Conservation (phyloP, 2,888 invertebrate genomes). For the Alcis repandata region DNA sequence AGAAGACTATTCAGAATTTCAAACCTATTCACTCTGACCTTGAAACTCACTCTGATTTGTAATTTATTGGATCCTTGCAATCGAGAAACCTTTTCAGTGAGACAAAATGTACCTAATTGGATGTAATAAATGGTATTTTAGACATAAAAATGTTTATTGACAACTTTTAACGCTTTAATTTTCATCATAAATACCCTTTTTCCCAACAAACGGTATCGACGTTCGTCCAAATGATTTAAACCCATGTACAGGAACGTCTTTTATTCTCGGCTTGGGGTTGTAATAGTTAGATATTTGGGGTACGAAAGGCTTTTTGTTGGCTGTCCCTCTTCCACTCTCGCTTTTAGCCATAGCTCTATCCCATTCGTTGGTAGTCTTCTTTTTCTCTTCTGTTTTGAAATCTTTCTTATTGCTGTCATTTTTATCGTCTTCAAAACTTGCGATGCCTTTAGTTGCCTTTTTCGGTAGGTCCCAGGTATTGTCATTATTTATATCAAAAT, state of each 20-base stretch:
- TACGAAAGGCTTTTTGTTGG: slow-evolving; percentile 15
- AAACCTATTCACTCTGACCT: too few species aligned
- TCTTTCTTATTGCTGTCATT: not conserved
- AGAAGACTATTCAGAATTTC: too few species aligned
- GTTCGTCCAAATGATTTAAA: slow-evolving; percentile 47
- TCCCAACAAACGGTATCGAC: slow-evolving; percentile 52
- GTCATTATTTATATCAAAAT: too few species aligned
- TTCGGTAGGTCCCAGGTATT: slow-evolving; percentile 14
- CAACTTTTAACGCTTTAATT: slow-evolving; percentile 17
- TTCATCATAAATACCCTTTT: slow-evolving; percentile 53
- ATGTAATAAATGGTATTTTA: too few species aligned
- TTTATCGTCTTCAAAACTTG: not conserved
- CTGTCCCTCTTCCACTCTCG: not conserved
- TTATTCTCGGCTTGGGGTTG: slow-evolving; percentile 29
- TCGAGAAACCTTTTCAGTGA: too few species aligned
- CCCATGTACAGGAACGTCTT: not conserved
- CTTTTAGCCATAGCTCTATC: slow-evolving; percentile 1
- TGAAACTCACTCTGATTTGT: too few species aligned
- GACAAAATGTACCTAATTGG: too few species aligned
- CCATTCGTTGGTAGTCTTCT: slow-evolving; percentile 21
- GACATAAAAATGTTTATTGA: too few species aligned
- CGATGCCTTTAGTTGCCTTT: slow-evolving; percentile 11
- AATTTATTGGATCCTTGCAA: too few species aligned
- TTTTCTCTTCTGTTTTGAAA: not conserved
- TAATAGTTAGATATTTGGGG: slow-evolving; percentile 34